Conservation (phyloP, 1,140 invertebrate genomes). For the Hylyphantes graminicola region DNA sequence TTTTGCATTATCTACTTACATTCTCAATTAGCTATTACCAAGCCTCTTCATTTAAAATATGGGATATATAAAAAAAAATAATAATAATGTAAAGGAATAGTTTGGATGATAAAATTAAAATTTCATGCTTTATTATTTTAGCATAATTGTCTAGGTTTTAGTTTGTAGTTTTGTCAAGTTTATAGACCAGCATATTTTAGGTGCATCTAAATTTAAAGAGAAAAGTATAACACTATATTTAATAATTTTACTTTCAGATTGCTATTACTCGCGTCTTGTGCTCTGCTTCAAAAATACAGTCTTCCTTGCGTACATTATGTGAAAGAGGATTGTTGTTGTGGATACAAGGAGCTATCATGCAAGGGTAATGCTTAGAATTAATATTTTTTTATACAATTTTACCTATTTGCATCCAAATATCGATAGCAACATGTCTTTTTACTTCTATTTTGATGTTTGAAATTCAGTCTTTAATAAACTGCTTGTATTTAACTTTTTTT, state of each 20-base stretch:
- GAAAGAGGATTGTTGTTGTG: constrained; percentile 75
- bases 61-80: neutral
- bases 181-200: neutral
- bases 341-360: constrained; percentile 66
- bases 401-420: too few species aligned
- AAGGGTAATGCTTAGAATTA: constrained; percentile 11
- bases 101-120: neutral
- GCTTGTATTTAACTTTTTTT: too few species aligned
- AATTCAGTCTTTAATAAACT: too few species aligned
- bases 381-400: neutral
- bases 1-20: neutral
- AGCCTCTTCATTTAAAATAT: neutral
- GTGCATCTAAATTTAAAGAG: neutral
- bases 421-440: too few species aligned
- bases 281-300: constrained; percentile 72
- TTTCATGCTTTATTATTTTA: neutral
- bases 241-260: constrained; percentile 64
- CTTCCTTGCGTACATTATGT: constrained; percentile 73
- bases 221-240: neutral
- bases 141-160: neutral
- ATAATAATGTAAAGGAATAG: neutral
- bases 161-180: neutral
- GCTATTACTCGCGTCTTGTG: constrained; percentile 75
- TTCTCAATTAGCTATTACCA: neutral
- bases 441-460: too few species aligned